Evolutionary conservation across 1,140 invertebrate species (phyloP).

Genomic region (Diorhabda elongata): DNA sequence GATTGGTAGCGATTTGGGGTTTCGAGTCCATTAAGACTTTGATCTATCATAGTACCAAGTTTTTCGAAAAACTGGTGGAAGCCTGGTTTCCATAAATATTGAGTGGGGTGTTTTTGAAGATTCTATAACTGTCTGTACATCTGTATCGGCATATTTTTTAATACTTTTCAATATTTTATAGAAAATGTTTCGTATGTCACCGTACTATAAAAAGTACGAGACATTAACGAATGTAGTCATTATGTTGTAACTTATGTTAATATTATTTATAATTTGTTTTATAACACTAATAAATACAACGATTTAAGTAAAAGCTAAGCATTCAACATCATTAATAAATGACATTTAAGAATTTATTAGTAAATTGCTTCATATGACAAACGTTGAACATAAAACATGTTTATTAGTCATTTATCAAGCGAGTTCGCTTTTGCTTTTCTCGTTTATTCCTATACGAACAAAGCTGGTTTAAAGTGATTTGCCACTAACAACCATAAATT

Average conservation of each 20-base stretch:
- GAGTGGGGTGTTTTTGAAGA: no score
- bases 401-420: slow-evolving; percentile 29
- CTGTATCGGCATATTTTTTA: no score
- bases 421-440: slow-evolving; percentile 14
- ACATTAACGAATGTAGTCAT: not conserved
- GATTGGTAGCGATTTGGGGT: no score
- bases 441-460: slow-evolving; percentile 11
- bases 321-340: slow-evolving; percentile 21
- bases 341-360: slow-evolving; percentile 18
- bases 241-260: slow-evolving; percentile 13
- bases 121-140: no score
- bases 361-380: slow-evolving; percentile 17
- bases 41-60: no score
- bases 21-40: no score
- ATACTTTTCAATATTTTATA: no score
- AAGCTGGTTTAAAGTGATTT: slow-evolving; percentile 32
- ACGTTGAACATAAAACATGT: slow-evolving; percentile 24
- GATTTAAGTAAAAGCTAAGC: slow-evolving; percentile 12
- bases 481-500: slow-evolving; percentile 30
- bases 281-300: slow-evolving; percentile 14
- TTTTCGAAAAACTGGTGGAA: no score
- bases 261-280: slow-evolving; percentile 14
- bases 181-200: no score
- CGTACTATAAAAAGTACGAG: no score
- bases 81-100: no score